phyloP scores from a whole-genome alignment of 2,113 vertebrate species.

The Corapipo altera region DNA sequence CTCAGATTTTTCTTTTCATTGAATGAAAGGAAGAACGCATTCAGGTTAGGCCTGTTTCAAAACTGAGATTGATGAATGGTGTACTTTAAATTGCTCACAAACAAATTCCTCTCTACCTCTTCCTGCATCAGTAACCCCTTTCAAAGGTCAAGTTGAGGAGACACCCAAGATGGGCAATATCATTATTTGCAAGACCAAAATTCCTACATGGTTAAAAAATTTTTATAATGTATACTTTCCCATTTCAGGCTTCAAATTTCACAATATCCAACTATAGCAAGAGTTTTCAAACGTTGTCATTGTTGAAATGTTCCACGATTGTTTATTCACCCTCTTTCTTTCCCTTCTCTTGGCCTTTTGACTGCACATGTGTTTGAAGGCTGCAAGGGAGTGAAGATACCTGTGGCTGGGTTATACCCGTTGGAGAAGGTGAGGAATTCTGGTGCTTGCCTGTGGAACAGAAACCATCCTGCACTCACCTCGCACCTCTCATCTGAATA shows the following conservation, averaged over 20 bases:
- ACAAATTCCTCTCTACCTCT: background rate
- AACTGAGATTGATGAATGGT: background rate
- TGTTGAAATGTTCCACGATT: background rate
- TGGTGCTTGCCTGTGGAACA: background rate
- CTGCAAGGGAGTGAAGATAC: background rate
- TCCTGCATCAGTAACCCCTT: background rate
- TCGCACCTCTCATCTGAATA: background rate
- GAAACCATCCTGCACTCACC: background rate
- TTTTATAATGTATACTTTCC: background rate
- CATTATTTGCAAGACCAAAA: background rate
- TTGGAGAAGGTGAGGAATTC: background rate
- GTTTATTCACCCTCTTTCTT: background rate
- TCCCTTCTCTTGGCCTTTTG: background rate
- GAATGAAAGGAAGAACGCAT: background rate
- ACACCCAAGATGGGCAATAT: background rate
- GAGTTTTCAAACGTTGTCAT: background rate
- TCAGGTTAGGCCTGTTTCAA: slow-evolving; percentile 3
- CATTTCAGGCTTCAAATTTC: background rate
- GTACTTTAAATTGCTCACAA: background rate
- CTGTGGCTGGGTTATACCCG: background rate
- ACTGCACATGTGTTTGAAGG: background rate
- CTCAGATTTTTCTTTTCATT: background rate
- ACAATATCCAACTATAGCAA: background rate
- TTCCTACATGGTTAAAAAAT: background rate
- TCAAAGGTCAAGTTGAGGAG: background rate